Evolutionary conservation across 2,888 invertebrate species (phyloP).

Genomic region (Dascillus cervinus): DNA sequence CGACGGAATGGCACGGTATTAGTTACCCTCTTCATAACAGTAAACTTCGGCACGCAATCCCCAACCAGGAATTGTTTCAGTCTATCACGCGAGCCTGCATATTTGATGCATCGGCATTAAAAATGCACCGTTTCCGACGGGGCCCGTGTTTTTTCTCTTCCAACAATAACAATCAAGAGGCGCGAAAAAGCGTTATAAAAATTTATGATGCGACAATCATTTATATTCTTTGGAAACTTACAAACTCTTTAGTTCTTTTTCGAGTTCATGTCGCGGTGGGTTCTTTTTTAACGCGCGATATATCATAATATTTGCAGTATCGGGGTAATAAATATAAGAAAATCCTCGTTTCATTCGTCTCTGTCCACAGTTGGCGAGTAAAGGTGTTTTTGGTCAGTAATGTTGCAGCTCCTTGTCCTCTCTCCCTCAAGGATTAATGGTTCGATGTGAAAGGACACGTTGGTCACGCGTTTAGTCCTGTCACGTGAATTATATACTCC

Average conservation of each 20-base stretch:
- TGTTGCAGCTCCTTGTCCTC: neutral
- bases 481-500: slow-evolving; percentile 8
- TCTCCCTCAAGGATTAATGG: slow-evolving; percentile 13
- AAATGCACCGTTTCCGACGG: no score
- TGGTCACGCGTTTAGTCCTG: slow-evolving; percentile 7
- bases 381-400: slow-evolving; percentile 9
- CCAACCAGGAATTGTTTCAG: no score
- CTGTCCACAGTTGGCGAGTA: slow-evolving; percentile 7
- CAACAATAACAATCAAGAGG: no score
- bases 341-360: slow-evolving; percentile 11
- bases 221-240: neutral
- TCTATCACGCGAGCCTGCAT: no score
- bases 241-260: slow-evolving; percentile 1
- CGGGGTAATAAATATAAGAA: slow-evolving; percentile 9
- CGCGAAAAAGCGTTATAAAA: slow-evolving; percentile 5
- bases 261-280: slow-evolving; percentile 9
- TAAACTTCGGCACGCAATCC: no score
- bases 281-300: slow-evolving; percentile 5
- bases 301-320: slow-evolving; percentile 12
- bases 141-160: no score
- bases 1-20: no score
- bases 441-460: slow-evolving; percentile 4
- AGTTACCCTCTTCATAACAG: no score
- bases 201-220: slow-evolving; percentile 5
- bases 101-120: no score